These are phyloP conservation scores for Clamator glandarius DNA, from an alignment of 2,797 vertebrate species.

Conservation along the genomic window DNA sequence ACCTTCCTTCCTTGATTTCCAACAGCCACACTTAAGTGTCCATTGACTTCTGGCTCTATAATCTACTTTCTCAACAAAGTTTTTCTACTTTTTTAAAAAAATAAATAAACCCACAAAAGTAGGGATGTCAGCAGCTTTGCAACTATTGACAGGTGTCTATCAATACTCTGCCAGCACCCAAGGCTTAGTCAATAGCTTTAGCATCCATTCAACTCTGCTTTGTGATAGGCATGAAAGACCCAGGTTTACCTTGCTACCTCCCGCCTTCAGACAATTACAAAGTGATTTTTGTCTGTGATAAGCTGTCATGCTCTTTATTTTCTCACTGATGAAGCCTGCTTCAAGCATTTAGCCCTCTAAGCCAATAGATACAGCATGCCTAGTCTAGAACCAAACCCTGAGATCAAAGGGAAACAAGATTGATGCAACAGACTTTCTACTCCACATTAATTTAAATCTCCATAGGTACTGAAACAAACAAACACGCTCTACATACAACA, in stretches of 20 bases:
- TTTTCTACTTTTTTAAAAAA: neutral
- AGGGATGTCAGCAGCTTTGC: neutral
- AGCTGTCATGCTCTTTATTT: neutral
- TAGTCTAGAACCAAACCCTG: neutral
- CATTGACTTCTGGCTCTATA: neutral
- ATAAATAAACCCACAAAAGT: neutral
- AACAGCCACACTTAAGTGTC: neutral
- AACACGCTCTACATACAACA: neutral
- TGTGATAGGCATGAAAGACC: neutral
- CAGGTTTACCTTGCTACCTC: neutral
- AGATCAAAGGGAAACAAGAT: conserved; percentile 5
- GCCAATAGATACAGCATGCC: neutral
- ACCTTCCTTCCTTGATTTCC: neutral
- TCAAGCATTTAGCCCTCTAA: neutral
- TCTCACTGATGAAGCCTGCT: neutral
- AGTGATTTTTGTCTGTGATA: neutral
- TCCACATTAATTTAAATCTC: neutral
- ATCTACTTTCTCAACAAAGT: neutral
- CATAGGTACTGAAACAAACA: neutral
- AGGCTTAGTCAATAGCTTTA: conserved; percentile 12
- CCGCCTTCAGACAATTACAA: neutral
- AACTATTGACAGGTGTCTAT: conserved; percentile 37
- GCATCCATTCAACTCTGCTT: neutral
- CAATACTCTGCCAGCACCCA: neutral
- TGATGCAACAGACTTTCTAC: neutral